Evolutionary conservation across 2,888 invertebrate genomes (phyloP).

Genomic region (Mimumesa dahlbomi): DNA sequence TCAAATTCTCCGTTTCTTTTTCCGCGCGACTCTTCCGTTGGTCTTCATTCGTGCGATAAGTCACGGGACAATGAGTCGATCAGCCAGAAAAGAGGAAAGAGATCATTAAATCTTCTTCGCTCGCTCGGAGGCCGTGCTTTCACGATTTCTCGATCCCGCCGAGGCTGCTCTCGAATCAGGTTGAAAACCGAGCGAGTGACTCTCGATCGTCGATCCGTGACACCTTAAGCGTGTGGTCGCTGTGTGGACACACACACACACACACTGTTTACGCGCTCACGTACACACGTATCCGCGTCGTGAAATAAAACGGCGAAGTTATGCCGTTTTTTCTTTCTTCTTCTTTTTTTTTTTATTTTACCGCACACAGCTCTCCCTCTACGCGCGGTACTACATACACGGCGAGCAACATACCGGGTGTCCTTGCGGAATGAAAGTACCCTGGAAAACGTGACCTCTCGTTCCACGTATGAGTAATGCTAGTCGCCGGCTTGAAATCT

Average conservation of each 20-base stretch:
- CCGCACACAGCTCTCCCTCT: slow-evolving; percentile 37
- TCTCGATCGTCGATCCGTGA: slow-evolving; percentile 56
- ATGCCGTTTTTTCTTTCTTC: slow-evolving; percentile 58
- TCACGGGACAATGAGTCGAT: slow-evolving; percentile 20
- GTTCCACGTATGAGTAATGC: slow-evolving; percentile 62
- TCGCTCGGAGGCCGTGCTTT: slow-evolving; percentile 28
- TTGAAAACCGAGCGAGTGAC: slow-evolving; percentile 48
- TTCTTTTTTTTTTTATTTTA: slow-evolving; percentile 43
- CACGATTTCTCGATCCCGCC: slow-evolving; percentile 63
- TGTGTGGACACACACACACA: slow-evolving; percentile 21
- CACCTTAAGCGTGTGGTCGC: slow-evolving; percentile 46
- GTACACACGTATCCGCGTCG: slow-evolving; percentile 24
- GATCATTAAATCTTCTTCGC: slow-evolving; percentile 32
- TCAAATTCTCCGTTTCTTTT: not conserved
- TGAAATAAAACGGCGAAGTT: slow-evolving; percentile 57
- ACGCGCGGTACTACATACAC: slow-evolving; percentile 18
- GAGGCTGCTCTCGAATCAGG: slow-evolving; percentile 57
- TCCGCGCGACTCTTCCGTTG: not conserved
- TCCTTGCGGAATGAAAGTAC: slow-evolving; percentile 77
- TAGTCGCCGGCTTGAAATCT: slow-evolving; percentile 15
- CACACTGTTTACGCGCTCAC: not conserved
- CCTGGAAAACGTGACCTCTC: slow-evolving; percentile 74
- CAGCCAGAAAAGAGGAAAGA: slow-evolving; percentile 5
- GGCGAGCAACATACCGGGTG: slow-evolving; percentile 66
- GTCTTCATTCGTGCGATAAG: slow-evolving; percentile 12